Base-by-base conservation (phyloP, 2,888 invertebrate genomes). In the Dendrolimus houi region DNA sequence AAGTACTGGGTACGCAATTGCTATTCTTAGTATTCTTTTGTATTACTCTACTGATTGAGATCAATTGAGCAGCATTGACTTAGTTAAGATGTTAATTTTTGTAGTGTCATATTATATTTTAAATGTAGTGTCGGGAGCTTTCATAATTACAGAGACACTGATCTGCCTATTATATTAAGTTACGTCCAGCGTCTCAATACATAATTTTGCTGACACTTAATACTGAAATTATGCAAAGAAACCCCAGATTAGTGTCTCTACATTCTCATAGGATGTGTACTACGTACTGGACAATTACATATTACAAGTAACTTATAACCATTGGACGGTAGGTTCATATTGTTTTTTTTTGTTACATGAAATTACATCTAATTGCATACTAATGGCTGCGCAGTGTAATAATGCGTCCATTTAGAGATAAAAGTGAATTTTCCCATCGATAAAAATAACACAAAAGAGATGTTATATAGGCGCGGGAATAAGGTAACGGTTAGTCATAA, bases 381-480 rank as follows among this genome's bases (percentile, higher is more conserved):
- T 62, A 65, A 66, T 64, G 64, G 61, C 61, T 69, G 66, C 67
- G 63, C 66, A 63, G 63, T 60, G 47, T 47, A 12, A 47, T 47
- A 47, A 47, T 47, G 47, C 6, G 47, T 47, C 47, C 47, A 47
- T 47, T 47, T 12, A 60, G 65, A 67, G 66, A 71, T 67, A 74
- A 71, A 70, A 65, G 66, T 59, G 53, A 62, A 64, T 66, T 61
- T 83, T 83, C 80, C 72, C 81, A 85, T 77, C 71, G 70, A 71
- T 72, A 72, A 72, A 62, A 72, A 70, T 71, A 59, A 74, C 60
- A 71, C 65, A 66, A 70, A 72, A 60, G 69, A 63, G 58, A 62
- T 60, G 67, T 71, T 70, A 74, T 69, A 69, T 69, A 70, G 71
- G 65, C 70, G 72, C 76, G 79, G 73, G 78, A 84, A 81, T 67